phyloP scores from a whole-genome alignment of 2,113 vertebrate species.

The Salvelinus namaycush region DNA sequence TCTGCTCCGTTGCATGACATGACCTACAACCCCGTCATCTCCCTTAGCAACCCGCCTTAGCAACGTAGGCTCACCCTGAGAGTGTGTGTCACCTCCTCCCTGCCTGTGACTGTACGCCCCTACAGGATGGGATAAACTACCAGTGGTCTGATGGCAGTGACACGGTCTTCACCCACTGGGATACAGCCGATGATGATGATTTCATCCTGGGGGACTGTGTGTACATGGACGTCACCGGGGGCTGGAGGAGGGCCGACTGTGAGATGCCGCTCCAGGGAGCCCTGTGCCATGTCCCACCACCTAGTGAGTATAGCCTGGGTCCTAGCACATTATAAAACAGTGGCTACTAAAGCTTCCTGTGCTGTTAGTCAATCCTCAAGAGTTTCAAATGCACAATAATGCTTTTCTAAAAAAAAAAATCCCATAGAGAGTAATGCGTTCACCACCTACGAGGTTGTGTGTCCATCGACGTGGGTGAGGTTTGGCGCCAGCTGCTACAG shows the following conservation, averaged over 20 bases:
- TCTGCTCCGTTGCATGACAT: neutral
- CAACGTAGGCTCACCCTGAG: neutral
- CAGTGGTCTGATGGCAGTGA: conserved; percentile 87
- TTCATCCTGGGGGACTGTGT: conserved; percentile 80
- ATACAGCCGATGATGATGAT: conserved; percentile 67
- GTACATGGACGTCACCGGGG: conserved; percentile 84
- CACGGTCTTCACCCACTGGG: conserved; percentile 86
- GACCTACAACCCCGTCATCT: neutral
- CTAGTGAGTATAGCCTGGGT: conserved; percentile 57
- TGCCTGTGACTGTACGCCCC: neutral
- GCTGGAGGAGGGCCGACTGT: conserved; percentile 82
- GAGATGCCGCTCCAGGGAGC: conserved; percentile 81
- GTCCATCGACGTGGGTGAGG: conserved; percentile 87
- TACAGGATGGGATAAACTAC: conserved; percentile 83
- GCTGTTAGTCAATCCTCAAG: too few species aligned
- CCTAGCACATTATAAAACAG: neutral
- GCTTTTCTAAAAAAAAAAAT: neutral
- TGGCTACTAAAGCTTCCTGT: too few species aligned
- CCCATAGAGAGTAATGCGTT: conserved; percentile 73
- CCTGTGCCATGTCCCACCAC: conserved; percentile 77
- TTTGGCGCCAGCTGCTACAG: conserved; percentile 88
- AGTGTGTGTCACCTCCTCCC: neutral
- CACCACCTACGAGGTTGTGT: conserved; percentile 70
- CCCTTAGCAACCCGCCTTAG: neutral
- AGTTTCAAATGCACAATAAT: neutral